Evolutionary conservation across 2,888 invertebrate genomes (phyloP).

Genomic region (Saturnia pavonia): DNA sequence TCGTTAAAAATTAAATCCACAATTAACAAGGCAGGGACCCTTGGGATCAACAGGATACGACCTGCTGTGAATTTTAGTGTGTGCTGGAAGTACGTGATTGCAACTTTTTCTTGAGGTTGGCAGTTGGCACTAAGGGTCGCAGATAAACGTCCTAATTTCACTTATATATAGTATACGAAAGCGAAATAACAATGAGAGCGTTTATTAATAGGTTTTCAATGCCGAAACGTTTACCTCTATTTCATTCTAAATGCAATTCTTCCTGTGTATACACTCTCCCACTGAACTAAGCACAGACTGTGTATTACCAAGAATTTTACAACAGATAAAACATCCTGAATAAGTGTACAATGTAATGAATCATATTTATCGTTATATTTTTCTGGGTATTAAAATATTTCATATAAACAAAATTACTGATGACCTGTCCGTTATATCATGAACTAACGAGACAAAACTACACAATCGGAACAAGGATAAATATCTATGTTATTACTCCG

Average conservation of each 20-base stretch:
- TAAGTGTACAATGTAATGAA: background rate
- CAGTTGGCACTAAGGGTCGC: too few species aligned
- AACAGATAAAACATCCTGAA: background rate
- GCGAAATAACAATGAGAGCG: too few species aligned
- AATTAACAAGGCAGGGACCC: background rate
- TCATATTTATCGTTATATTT: conserved; percentile 4
- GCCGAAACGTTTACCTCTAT: too few species aligned
- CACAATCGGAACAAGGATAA: conserved; percentile 1
- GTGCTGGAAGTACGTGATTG: background rate
- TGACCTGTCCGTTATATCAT: background rate
- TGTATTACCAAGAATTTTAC: background rate
- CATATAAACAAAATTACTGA: background rate
- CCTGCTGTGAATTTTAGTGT: background rate
- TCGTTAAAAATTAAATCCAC: too few species aligned
- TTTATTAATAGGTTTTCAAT: too few species aligned
- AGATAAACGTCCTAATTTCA: too few species aligned
- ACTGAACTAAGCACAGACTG: background rate
- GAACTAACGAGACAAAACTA: background rate
- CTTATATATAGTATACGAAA: too few species aligned
- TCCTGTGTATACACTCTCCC: background rate
- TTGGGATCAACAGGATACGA: background rate
- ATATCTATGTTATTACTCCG: background rate
- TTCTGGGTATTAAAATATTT: conserved; percentile 5
- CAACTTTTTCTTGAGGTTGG: too few species aligned
- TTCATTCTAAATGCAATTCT: too few species aligned